Percentiles rank a stretch among this genome's conserved stretches.
phyloP scores from a whole-genome alignment of 2,797 vertebrate species.

The Dallia pectoralis region DNA sequence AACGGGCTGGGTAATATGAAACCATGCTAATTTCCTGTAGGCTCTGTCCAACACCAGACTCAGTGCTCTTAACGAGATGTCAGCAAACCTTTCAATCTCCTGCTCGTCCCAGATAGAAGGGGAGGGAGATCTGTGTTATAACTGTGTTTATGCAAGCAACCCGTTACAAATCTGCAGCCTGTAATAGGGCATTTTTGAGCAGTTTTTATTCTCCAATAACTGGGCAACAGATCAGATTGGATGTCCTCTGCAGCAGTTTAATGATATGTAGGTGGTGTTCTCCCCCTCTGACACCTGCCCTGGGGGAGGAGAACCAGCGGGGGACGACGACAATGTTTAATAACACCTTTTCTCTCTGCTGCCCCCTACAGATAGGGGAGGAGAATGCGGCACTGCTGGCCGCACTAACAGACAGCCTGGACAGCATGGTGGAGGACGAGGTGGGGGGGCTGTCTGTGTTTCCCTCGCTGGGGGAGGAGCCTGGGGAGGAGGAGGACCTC shows the following conservation, averaged over 20 bases:
- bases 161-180: no score
- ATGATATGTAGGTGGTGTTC: not conserved
- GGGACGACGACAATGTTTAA: no score
- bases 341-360: conserved; percentile 27
- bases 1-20: conserved; percentile 11
- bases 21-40: conserved; percentile 49
- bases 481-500: conserved; percentile 65
- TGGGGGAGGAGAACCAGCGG: no score
- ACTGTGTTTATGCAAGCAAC: no score
- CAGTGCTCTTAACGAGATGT: conserved; percentile 55
- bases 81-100: conserved; percentile 12
- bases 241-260: no score
- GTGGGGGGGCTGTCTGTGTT: conserved; percentile 88
- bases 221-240: no score
- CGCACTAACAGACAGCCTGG: conserved; percentile 93
- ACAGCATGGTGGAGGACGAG: conserved; percentile 91
- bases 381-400: conserved; percentile 96
- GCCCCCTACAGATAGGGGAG: conserved; percentile 83
- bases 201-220: no score
- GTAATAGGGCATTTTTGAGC: no score
- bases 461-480: conserved; percentile 80
- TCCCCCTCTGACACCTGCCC: not conserved
- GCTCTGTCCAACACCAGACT: conserved; percentile 53
- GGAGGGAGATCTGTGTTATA: not conserved
- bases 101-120: not conserved